Percentiles rank a stretch among this genome's conserved stretches.
phyloP scores from a whole-genome alignment of 1,140 invertebrate genomes.

The Daktulosphaira vitifoliae region DNA sequence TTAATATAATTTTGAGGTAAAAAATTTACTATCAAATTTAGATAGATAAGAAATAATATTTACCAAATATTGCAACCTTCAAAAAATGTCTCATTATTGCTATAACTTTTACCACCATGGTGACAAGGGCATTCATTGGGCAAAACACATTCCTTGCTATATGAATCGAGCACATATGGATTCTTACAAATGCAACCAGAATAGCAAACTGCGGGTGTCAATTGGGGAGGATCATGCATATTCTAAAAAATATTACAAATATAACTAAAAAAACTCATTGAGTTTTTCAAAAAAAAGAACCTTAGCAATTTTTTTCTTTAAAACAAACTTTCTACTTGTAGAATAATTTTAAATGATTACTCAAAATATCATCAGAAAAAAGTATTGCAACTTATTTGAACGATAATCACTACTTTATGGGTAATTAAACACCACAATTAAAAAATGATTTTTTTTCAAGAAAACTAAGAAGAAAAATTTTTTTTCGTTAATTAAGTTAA shows the following conservation, averaged over 20 bases:
- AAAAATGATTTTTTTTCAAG: too few species aligned
- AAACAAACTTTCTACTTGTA: too few species aligned
- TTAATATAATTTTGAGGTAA: too few species aligned
- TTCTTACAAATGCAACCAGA: slow-evolving; percentile 68
- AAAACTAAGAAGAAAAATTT: too few species aligned
- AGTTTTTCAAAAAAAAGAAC: background rate
- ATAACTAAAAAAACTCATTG: too few species aligned
- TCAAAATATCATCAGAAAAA: too few species aligned
- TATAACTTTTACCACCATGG: slow-evolving; percentile 73
- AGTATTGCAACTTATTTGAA: too few species aligned
- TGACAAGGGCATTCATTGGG: slow-evolving; percentile 72
- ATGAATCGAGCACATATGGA: slow-evolving; percentile 62
- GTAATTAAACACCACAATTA: too few species aligned
- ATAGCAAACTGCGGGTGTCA: slow-evolving; percentile 52
- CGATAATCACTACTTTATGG: too few species aligned
- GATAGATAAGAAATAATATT: slow-evolving; percentile 36
- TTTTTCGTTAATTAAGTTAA: too few species aligned
- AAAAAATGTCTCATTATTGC: slow-evolving; percentile 62
- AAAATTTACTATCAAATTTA: background rate
- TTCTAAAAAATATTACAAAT: slow-evolving; percentile 47
- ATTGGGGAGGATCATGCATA: slow-evolving; percentile 54
- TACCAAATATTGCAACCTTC: slow-evolving; percentile 78
- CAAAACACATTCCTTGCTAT: slow-evolving; percentile 58
- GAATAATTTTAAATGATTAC: too few species aligned
- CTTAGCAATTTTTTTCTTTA: too few species aligned